Base-by-base conservation (phyloP, 2,797 vertebrate genomes). In the Hypotaenidia okinawae region DNA sequence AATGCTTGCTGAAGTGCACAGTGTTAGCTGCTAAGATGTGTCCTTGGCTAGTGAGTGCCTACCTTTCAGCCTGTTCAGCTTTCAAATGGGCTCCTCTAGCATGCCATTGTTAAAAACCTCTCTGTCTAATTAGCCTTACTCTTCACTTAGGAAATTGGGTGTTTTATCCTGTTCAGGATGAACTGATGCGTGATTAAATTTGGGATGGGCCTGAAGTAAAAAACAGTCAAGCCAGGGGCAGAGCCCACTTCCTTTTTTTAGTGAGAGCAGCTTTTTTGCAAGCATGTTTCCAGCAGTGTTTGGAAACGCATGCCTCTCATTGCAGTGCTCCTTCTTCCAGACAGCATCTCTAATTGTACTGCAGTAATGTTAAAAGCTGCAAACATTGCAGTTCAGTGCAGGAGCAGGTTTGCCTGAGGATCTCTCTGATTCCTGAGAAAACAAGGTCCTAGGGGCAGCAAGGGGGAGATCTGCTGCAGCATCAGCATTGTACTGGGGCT, bases 241-340 rank as follows among this genome's bases (percentile, higher is more conserved):
- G 43, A 45, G 83, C 66, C 33, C 66, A 59, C 67, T 86, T 58
- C 11, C 76, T 76, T 84, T n/a, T 43, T 84, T 77, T 61, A 73
- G 79, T 16, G 59, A 54, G 61, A n/a, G 64, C 16, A 43, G 89
- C 55, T 73, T 58, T 89, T 85, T 74, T 55, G 39, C 73, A 59
- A 62, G 85, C 37, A 11, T 14, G 55, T 76, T 82, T 78, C 69
- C 90, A n/a, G 93, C 85, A 77, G 63, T 21, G 2, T 78, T 55
- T 63, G 93, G 64, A 79, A 86, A 76, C 11, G 32, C 41, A 9
- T 23, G 33, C 21, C 1, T 84, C 86, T 93, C 88, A 76, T 79
- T 82, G 90, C 90, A 37, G 73, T 1, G n/a, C 41, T 92, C 73
- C 2, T 76, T 92, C 90, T 93, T 91, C 80, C 95, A 94, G 85